Evolutionary conservation across 2,113 vertebrate species (phyloP), one percentile per base, ranked within the genome.

Genomic region (Lophochroa leadbeateri): DNA sequence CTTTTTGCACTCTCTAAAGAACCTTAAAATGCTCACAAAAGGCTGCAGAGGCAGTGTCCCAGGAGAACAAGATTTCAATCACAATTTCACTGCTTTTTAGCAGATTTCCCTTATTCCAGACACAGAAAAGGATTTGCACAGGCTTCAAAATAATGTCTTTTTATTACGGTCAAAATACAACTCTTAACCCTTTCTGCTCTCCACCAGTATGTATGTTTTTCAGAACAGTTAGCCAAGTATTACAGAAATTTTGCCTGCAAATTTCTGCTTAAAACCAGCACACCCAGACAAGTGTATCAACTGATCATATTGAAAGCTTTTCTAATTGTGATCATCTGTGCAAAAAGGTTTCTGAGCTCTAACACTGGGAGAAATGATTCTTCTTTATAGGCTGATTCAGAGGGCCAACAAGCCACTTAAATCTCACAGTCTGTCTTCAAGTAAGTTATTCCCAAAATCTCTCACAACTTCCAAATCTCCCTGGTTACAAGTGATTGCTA

Each of bases 1-100:
- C 52, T 93, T 88, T 74, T 25, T 78, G 41, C 60, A 46, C 43
- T 85, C 67, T n/a, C 16, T 64, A 75, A 63, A 86, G 61, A 89
- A 53, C 60, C 23, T 90, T 64, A 79, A 90, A 89, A 81, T 57
- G 47, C 55, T 92, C 80, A 86, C 76, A 84, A 86, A 94, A 86
- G 49, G 28, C 72, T 67, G 10, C 6, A 78, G 60, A 78, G 50
- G 39, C 49, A 82, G 49, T 14, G 14, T 60, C 89, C 64, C 83
- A 82, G 25, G 31, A 95, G 91, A 89, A 74, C 6, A 79, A 77
- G 79, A 88, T 76, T 86, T 85, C 70, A 75, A 33, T 93, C 75
- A 72, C 28, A 57, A 86, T 71, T 91, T 71, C 50, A 70, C 46
- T 37, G 39, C 20, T 78, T 70, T 90, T 88, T 68, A 83, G 52